Percentiles rank a stretch among this genome's conserved stretches.
These are phyloP conservation scores for Antigone vipio DNA, from an alignment of 2,113 vertebrate genomes.

Conservation along the genomic window DNA sequence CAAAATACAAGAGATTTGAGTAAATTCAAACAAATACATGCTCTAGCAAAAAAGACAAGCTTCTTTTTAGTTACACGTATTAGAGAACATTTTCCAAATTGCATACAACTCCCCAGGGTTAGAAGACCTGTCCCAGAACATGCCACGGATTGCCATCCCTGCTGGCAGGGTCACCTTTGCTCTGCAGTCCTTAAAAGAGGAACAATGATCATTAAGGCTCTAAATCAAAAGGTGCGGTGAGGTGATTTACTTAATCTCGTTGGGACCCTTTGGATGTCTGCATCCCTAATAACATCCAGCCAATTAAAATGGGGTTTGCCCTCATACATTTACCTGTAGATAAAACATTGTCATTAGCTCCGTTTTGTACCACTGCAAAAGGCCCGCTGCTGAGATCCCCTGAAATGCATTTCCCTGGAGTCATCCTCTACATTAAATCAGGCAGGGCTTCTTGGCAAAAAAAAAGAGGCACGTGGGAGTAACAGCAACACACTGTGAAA, in stretches of 20 bases:
- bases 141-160: not conserved
- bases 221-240: not conserved
- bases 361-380: not conserved
- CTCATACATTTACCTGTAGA: not conserved
- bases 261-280: not conserved
- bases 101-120: not conserved
- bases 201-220: not conserved
- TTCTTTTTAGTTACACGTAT: not conserved
- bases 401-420: not conserved
- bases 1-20: not conserved
- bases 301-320: not conserved
- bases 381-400: not conserved
- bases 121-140: not conserved
- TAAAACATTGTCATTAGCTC: accelerated
- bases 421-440: not conserved
- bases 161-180: not conserved
- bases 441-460: not conserved
- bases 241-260: not conserved
- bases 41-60: not conserved
- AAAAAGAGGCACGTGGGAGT: not conserved
- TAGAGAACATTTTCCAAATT: not conserved
- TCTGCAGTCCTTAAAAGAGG: not conserved
- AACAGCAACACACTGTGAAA: not conserved
- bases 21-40: not conserved
- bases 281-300: not conserved